Evolutionary conservation across 2,113 vertebrate species (phyloP).

Genomic region (Erpornis zantholeuca): DNA sequence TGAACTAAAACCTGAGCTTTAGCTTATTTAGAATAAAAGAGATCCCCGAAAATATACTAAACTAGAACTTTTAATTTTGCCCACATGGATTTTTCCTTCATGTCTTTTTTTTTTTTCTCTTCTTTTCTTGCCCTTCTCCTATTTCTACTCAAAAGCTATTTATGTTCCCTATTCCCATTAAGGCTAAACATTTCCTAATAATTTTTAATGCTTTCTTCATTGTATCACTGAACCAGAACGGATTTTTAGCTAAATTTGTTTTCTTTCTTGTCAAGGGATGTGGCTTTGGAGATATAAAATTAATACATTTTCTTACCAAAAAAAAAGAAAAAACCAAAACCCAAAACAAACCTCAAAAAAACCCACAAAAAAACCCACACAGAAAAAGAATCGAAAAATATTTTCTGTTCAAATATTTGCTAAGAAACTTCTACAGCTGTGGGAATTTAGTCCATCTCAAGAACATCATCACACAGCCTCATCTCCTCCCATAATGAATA

Average conservation of each 20-base stretch:
- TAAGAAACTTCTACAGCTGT: background rate
- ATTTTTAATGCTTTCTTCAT: background rate
- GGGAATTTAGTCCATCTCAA: background rate
- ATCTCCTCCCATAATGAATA: background rate
- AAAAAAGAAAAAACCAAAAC: too few relatives aligned
- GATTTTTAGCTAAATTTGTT: background rate
- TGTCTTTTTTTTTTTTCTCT: rapidly evolving
- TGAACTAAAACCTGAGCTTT: background rate
- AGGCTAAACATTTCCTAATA: background rate
- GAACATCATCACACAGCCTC: background rate
- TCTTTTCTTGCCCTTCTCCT: background rate
- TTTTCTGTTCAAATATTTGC: background rate
- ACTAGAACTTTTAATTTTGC: background rate
- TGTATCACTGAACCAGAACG: background rate
- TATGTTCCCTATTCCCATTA: background rate
- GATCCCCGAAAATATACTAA: background rate
- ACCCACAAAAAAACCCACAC: background rate
- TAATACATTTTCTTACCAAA: background rate
- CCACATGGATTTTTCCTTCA: background rate
- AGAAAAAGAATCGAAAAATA: background rate
- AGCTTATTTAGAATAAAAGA: background rate
- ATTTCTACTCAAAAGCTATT: background rate
- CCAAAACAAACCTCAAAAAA: too few relatives aligned
- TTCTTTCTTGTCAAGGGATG: background rate
- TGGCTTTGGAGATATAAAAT: background rate